Conservation (phyloP, 2,888 invertebrate species). For the Noctua janthina region DNA sequence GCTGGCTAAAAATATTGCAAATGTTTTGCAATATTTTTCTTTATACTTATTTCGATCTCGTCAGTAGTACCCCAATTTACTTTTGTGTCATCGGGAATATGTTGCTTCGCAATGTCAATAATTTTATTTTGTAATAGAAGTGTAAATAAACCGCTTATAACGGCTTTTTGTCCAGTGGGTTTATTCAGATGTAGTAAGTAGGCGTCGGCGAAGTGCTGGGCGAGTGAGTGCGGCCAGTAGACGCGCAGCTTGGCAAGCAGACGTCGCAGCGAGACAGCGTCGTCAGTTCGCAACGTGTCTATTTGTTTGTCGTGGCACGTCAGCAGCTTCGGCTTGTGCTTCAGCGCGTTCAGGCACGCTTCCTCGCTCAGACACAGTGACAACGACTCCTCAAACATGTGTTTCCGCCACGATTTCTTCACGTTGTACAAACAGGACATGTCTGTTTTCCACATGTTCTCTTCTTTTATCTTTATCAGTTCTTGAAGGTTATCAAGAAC, state of each 20-base stretch:
- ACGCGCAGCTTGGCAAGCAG: constrained; percentile 77
- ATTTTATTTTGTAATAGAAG: constrained; percentile 74
- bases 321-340: constrained; percentile 76
- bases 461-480: constrained; percentile 70
- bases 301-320: too few relatives aligned
- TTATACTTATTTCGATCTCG: constrained; percentile 71
- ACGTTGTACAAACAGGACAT: constrained; percentile 73
- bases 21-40: constrained; percentile 78
- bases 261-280: constrained; percentile 61
- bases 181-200: constrained; percentile 71
- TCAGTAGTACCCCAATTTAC: constrained; percentile 79
- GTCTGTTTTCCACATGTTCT: constrained; percentile 67
- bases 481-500: constrained; percentile 73
- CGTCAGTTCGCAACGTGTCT: too few relatives aligned
- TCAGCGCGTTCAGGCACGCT: constrained; percentile 80
- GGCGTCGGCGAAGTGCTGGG: constrained; percentile 69
- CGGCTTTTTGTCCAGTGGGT: constrained; percentile 71
- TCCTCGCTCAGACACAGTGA: constrained; percentile 71
- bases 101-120: constrained; percentile 70
- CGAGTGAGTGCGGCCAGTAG: constrained; percentile 79
- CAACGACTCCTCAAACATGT: constrained; percentile 80
- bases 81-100: constrained; percentile 75
- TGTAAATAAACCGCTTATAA: constrained; percentile 73
- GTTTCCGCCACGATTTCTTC: constrained; percentile 78
- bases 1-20: too few relatives aligned